These are phyloP conservation scores for Nicator chloris DNA, from an alignment of 2,113 vertebrate genomes.

Conservation along the genomic window DNA sequence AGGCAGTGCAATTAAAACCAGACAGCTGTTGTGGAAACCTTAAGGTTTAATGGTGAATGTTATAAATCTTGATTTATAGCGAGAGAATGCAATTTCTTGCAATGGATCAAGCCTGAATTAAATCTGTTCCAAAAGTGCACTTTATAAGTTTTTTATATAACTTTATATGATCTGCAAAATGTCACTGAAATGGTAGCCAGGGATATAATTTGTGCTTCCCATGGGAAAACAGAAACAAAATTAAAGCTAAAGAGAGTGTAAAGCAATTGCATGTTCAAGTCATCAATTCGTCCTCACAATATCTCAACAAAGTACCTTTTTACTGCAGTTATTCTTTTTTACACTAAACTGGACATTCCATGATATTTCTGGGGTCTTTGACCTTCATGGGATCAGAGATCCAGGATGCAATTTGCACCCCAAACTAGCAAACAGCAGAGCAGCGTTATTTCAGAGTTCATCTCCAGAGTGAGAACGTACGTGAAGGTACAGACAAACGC, in stretches of 20 bases:
- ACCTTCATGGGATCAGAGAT: neutral
- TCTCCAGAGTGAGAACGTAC: neutral
- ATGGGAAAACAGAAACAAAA: neutral
- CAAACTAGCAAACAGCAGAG: neutral
- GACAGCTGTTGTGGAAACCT: constrained; percentile 6
- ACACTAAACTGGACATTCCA: neutral
- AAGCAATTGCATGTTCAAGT: neutral
- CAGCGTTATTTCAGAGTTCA: neutral
- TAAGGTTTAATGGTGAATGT: neutral
- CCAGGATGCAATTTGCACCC: neutral
- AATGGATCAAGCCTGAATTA: constrained; percentile 5
- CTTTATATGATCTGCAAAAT: neutral
- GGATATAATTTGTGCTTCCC: neutral
- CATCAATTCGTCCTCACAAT: neutral
- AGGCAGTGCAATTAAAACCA: constrained; percentile 11
- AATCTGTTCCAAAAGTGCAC: neutral
- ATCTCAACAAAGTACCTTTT: neutral
- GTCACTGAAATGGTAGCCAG: neutral
- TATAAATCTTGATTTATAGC: constrained; percentile 33
- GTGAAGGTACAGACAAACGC: neutral
- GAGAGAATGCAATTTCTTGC: neutral
- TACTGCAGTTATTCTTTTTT: neutral
- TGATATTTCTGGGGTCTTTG: neutral
- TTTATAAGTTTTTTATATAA: neutral
- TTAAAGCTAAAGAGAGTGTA: neutral